Conservation (phyloP, 2,888 invertebrate genomes). For the Drosophila atripex region DNA sequence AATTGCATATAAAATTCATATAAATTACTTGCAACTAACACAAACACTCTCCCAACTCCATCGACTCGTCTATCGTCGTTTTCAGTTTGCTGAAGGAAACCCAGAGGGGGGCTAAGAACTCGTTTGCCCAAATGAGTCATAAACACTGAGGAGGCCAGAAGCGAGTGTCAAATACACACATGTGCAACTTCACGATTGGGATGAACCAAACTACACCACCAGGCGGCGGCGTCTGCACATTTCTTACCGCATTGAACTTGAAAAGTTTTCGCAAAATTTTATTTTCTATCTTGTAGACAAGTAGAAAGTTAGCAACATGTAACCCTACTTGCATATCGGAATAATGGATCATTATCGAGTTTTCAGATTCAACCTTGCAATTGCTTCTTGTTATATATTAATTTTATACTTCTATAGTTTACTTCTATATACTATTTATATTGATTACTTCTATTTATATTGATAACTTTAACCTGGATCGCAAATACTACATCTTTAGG, state of each 20-base stretch:
- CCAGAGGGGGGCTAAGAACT: slow-evolving; percentile 42
- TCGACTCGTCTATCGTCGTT: slow-evolving; percentile 21
- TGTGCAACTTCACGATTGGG: slow-evolving; percentile 43
- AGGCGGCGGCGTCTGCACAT: not conserved
- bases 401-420: too few species aligned
- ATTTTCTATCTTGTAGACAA: not conserved
- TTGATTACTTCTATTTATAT: not conserved
- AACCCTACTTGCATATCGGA: not conserved
- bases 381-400: too few species aligned
- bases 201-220: slow-evolving; percentile 46
- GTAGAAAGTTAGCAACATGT: slow-evolving; percentile 7
- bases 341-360: slow-evolving; percentile 2
- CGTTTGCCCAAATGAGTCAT: slow-evolving; percentile 72
- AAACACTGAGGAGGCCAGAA: slow-evolving; percentile 59
- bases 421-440: not conserved
- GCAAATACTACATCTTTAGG: not conserved
- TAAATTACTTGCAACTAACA: slow-evolving; percentile 60
- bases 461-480: not conserved
- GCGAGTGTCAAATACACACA: slow-evolving; percentile 46
- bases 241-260: slow-evolving; percentile 25
- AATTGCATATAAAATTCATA: slow-evolving; percentile 74
- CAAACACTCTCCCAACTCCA: slow-evolving; percentile 26
- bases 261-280: slow-evolving; percentile 19
- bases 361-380: not conserved
- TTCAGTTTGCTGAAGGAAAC: slow-evolving; percentile 23